These are phyloP conservation scores for Vidua chalybeata DNA, from an alignment of 2,113 vertebrate species.

Conservation along the genomic window DNA sequence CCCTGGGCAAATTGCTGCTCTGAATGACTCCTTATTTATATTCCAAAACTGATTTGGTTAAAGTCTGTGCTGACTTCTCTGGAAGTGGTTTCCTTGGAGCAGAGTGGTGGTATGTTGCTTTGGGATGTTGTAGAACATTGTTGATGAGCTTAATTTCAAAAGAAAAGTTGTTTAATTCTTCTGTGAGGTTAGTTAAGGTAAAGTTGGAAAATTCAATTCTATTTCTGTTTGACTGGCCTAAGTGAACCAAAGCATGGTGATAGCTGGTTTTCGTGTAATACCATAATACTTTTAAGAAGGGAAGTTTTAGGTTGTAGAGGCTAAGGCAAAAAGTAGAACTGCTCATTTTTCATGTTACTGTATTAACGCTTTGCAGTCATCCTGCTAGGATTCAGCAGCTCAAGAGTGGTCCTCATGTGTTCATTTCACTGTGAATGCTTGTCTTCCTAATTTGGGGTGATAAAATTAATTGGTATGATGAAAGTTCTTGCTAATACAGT, in stretches of 20 bases:
- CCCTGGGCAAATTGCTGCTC: not conserved
- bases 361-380: not conserved
- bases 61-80: not conserved
- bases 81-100: conserved; percentile 18
- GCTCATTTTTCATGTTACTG: not conserved
- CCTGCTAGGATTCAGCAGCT: not conserved
- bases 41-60: not conserved
- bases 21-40: conserved; percentile 22
- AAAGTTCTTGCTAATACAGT: not conserved
- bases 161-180: not conserved
- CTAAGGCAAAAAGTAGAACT: not conserved
- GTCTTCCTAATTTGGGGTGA: not conserved
- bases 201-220: not conserved
- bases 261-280: not conserved
- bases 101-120: not conserved
- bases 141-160: not conserved
- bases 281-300: not conserved
- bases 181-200: not conserved
- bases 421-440: not conserved
- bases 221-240: not conserved
- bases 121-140: not conserved
- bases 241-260: not conserved
- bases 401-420: not conserved
- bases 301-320: not conserved
- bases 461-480: not conserved